A percentile compares a stretch with the other conserved stretches of the same genome.
phyloP scores from a whole-genome alignment of 92 coral and sea anemone genomes.

The Zoanthus sociatus region DNA sequence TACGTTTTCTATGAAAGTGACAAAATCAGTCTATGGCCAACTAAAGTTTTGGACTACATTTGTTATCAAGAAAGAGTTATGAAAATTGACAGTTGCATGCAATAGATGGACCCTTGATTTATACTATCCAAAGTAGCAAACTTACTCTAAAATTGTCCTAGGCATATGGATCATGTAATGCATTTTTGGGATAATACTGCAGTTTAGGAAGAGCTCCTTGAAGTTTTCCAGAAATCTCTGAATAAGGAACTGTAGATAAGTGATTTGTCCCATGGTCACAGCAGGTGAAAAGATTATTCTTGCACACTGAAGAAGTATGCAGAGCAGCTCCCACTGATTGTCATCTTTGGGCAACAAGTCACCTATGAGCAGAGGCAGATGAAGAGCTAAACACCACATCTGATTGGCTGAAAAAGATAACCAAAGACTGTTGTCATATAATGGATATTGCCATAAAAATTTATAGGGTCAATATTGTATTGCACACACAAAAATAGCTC shows the following conservation, averaged over 20 bases:
- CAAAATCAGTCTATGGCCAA: no score
- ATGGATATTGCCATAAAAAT: no score
- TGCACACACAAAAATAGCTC: no score
- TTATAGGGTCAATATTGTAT: no score
- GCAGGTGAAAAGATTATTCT: conserved; percentile 67
- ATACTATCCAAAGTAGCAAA: neutral
- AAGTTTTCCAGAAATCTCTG: conserved; percentile 63
- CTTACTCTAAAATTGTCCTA: conserved; percentile 68
- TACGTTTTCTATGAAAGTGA: no score
- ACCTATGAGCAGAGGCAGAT: conserved; percentile 52
- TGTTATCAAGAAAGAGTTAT: neutral
- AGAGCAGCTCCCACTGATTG: conserved; percentile 67
- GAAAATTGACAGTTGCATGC: neutral
- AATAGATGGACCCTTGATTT: no score
- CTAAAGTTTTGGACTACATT: neutral
- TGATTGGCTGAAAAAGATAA: conserved; percentile 67
- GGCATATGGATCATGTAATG: conserved; percentile 60
- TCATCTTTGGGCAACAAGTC: conserved; percentile 66
- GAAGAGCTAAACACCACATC: conserved; percentile 79
- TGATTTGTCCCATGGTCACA: conserved; percentile 49
- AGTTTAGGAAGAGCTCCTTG: conserved; percentile 54
- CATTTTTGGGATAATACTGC: conserved; percentile 58
- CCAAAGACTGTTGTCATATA: neutral
- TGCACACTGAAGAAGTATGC: conserved; percentile 58
- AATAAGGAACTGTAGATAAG: conserved; percentile 69